A percentile compares a stretch with the other conserved stretches of the same genome.
Conservation (phyloP, 2,888 invertebrate species). For the Eristalis arbustorum region DNA sequence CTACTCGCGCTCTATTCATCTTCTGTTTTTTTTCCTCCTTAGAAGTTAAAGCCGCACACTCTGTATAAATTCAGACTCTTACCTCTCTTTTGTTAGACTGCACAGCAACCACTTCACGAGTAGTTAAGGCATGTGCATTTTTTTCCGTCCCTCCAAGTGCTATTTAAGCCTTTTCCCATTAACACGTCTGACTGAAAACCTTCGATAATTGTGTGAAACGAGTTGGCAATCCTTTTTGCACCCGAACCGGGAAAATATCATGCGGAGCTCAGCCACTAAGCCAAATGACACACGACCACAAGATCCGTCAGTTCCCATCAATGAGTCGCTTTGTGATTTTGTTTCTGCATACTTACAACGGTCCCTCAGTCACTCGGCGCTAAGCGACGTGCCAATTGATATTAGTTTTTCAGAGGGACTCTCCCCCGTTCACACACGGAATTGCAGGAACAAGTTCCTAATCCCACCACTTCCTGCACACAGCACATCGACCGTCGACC, state of each 20-base stretch:
- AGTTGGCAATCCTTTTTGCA: background rate
- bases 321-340: background rate
- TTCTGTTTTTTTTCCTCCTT: no score
- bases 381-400: constrained; percentile 41
- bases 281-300: background rate
- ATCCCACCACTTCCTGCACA: constrained; percentile 15
- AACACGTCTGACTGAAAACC: background rate
- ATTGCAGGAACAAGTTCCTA: constrained; percentile 30
- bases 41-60: no score
- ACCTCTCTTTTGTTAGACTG: no score
- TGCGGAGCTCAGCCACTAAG: background rate
- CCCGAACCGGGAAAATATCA: background rate
- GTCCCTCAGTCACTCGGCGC: background rate
- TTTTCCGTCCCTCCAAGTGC: background rate
- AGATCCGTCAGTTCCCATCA: background rate
- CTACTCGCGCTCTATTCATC: no score
- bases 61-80: no score
- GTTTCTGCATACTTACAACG: no score
- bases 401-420: constrained; percentile 38
- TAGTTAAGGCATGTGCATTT: no score
- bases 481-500: background rate
- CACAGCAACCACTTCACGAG: no score
- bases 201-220: background rate
- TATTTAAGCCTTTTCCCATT: constrained; percentile 15
- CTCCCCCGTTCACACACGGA: background rate